These are phyloP conservation scores for Peromyscus melanophrys DNA, from an alignment of 2,797 vertebrate species.

Conservation along the genomic window DNA sequence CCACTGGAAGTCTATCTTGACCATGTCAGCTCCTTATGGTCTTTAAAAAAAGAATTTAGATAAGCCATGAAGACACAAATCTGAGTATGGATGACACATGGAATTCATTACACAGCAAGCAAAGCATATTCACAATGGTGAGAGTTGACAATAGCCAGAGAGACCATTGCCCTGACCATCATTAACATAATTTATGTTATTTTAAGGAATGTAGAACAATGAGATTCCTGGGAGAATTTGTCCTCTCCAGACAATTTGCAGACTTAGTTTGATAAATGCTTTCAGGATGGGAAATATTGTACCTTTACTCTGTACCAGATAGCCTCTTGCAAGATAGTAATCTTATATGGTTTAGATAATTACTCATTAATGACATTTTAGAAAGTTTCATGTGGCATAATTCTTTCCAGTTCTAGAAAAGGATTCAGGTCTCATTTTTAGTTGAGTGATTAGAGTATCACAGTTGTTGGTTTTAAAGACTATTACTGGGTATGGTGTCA, in stretches of 20 bases:
- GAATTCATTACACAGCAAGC: background rate
- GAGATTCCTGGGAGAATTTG: background rate
- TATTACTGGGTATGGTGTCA: background rate
- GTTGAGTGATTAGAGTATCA: background rate
- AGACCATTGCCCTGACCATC: background rate
- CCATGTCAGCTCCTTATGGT: too few species aligned
- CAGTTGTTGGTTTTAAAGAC: background rate
- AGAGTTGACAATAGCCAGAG: background rate
- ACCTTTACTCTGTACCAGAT: background rate
- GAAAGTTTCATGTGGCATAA: too few species aligned
- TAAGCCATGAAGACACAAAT: background rate
- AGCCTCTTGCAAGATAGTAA: background rate
- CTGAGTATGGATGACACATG: background rate
- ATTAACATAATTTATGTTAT: background rate
- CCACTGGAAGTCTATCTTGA: background rate
- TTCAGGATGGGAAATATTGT: background rate
- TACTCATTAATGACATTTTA: background rate
- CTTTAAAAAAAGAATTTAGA: background rate
- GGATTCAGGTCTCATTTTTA: background rate
- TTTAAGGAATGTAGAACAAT: background rate
- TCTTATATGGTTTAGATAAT: background rate
- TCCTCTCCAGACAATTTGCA: background rate
- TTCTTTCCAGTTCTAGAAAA: background rate
- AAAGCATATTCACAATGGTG: background rate
- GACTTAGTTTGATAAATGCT: background rate